Percentiles rank a stretch among this genome's conserved stretches.
These are phyloP conservation scores for Acanthurus lineatus DNA, from an alignment of 2,797 vertebrate species.

Conservation along the genomic window DNA sequence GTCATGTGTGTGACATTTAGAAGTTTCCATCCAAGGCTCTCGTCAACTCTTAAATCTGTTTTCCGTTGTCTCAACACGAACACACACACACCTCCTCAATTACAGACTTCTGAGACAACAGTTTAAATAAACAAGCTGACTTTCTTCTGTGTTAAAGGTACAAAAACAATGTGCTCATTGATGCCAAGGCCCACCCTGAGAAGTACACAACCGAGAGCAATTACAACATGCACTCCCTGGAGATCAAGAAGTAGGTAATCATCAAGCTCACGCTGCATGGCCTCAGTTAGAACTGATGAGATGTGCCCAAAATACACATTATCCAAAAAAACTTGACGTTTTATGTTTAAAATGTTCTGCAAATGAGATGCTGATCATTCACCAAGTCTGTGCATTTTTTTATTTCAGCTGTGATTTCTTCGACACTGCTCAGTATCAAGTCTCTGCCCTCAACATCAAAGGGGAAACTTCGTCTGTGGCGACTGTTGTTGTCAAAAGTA, in stretches of 20 bases:
- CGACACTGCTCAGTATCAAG: constrained; percentile 93
- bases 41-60: constrained; percentile 21
- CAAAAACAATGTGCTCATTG: constrained; percentile 97
- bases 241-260: constrained; percentile 93
- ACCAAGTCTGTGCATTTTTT: constrained; percentile 5
- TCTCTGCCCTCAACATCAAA: constrained; percentile 95
- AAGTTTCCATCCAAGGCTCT: constrained; percentile 31
- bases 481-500: constrained; percentile 96
- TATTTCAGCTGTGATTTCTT: constrained; percentile 92
- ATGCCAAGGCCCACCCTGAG: constrained; percentile 89
- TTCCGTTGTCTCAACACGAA: constrained; percentile 25
- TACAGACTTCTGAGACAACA: constrained; percentile 15
- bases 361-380: constrained; percentile 1
- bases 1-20: constrained; percentile 3
- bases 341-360: not conserved
- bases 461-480: constrained; percentile 92
- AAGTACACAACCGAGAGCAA: constrained; percentile 92
- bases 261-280: constrained; percentile 23
- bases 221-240: constrained; percentile 97
- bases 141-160: constrained; percentile 87
- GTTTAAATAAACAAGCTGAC: constrained; percentile 37
- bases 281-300: constrained; percentile 1
- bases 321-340: constrained; percentile 3
- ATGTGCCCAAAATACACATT: constrained; percentile 1
- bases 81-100: constrained; percentile 5